Evolutionary conservation across 2,113 vertebrate genomes (phyloP), one percentile per base, ranked within the genome.

Genomic region (Mus pahari): DNA sequence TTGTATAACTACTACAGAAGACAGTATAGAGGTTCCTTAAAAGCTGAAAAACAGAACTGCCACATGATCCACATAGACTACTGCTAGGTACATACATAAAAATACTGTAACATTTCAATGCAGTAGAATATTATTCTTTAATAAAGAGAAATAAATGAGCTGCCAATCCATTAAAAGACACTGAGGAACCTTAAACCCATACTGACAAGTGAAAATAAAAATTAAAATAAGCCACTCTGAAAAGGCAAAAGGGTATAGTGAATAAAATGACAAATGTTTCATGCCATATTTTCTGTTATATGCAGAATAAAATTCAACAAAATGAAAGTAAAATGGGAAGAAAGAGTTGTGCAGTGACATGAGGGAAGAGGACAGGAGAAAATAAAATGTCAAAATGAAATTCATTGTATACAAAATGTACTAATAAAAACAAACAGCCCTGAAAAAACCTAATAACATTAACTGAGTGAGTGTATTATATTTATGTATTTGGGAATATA

Each of bases 121-220:
- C 39, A 45, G 39, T 45, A 36, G 55, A 79, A 53, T 89, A 89
- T 86, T 86, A 74, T 48, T 95, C 74, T 77, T 36, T 88, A 50
- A 74, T 81, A 88, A 87, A 92, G 36, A 66, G 26, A 53, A 89
- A 73, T 92, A 50, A 92, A 86, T 94, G 58, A 73, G 45, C 5
- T 68, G 24, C 7, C 73, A 89, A 74, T 19, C 42, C 58, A 81
- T 33, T 22, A 53, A 92, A 92, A 94, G 81, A 87, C 48, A 48
- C 6, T 4, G 28, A 90, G 33, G 12, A 81, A 17, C 1, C 68
- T 71, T 94, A 94, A 90, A 19, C 33, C 8, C 26, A 12, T 5
- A 36, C 45, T 71, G 19, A 20, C 60, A 87, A 90, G 55, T 89
- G 33, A 75, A 92, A 82, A 26, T 68, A 68, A 68, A 68, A 68